A percentile compares a stretch with the other conserved stretches of the same genome.
These are phyloP conservation scores for Macrochelys suwanniensis DNA, from an alignment of 2,797 vertebrate species.

Conservation along the genomic window DNA sequence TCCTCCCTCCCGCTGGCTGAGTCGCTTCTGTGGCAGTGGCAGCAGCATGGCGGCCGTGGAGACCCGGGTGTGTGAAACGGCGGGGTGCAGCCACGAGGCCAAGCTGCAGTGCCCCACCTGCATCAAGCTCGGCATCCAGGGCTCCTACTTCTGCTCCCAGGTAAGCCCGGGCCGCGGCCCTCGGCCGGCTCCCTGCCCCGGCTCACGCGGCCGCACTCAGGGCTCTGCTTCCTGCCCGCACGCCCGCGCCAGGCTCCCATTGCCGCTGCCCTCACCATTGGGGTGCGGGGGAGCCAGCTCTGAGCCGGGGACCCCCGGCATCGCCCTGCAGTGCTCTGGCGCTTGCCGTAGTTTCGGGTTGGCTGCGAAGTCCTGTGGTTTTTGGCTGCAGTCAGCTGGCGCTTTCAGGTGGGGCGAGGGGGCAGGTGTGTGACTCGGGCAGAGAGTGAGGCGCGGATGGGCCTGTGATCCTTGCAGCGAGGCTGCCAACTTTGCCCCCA, in stretches of 20 bases:
- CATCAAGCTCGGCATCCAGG: constrained; percentile 97
- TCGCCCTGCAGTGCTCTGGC: not conserved
- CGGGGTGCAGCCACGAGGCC: constrained; percentile 92
- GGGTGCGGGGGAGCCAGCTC: no score
- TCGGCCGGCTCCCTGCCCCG: not conserved
- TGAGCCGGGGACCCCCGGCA: no score
- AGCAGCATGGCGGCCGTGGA: constrained; percentile 88
- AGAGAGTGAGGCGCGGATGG: not conserved
- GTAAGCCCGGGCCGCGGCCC: constrained; percentile 71
- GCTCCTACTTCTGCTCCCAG: constrained; percentile 99
- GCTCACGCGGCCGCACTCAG: not conserved
- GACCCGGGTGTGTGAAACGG: constrained; percentile 93
- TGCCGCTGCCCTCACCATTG: not conserved
- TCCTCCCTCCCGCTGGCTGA: constrained; percentile 45
- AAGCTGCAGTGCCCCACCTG: constrained; percentile 99
- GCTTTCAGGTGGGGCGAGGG: not conserved
- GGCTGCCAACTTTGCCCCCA: not conserved
- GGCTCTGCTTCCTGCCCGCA: not conserved
- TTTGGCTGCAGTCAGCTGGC: not conserved
- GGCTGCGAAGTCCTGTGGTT: not conserved
- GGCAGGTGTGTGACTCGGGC: constrained; percentile 4
- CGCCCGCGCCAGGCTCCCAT: not conserved
- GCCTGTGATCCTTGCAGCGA: not conserved
- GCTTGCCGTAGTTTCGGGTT: not conserved
- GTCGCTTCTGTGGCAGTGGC: constrained; percentile 74